These are phyloP conservation scores for Acipenser ruthenus DNA, from an alignment of 2,797 vertebrate species.

Conservation along the genomic window DNA sequence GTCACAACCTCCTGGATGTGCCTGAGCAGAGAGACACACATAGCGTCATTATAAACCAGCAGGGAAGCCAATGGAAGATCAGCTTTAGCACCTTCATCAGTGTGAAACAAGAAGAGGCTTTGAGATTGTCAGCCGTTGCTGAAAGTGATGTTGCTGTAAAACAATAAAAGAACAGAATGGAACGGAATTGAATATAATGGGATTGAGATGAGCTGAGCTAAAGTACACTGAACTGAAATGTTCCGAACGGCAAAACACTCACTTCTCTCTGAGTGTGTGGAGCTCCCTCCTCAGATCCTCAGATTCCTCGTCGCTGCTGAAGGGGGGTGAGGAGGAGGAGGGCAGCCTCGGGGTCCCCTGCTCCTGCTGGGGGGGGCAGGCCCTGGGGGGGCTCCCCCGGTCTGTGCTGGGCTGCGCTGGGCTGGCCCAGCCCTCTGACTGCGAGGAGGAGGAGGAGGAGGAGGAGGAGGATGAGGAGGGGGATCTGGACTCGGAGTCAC, in stretches of 20 bases:
- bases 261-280: constrained; percentile 83
- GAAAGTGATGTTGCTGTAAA: too few relatives aligned
- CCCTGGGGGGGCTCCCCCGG: constrained; percentile 25
- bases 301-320: constrained; percentile 80
- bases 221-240: too few relatives aligned
- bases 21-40: constrained; percentile 40
- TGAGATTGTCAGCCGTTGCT: too few relatives aligned
- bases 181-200: too few relatives aligned
- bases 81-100: too few relatives aligned
- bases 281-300: constrained; percentile 78
- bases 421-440: constrained; percentile 17
- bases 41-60: not conserved
- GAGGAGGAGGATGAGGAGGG: not conserved
- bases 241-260: constrained; percentile 27
- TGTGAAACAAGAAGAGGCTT: too few relatives aligned
- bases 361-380: constrained; percentile 10
- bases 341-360: constrained; percentile 22
- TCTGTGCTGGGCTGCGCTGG: constrained; percentile 38
- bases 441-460: too few relatives aligned
- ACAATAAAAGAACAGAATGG: too few relatives aligned
- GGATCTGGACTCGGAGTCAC: constrained; percentile 26
- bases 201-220: too few relatives aligned
- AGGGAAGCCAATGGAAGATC: too few relatives aligned
- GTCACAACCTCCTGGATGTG: constrained; percentile 86
- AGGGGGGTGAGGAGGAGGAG: constrained; percentile 70